phyloP scores from a whole-genome alignment of 1,140 invertebrate species.

The Cardiocondyla obscurior region DNA sequence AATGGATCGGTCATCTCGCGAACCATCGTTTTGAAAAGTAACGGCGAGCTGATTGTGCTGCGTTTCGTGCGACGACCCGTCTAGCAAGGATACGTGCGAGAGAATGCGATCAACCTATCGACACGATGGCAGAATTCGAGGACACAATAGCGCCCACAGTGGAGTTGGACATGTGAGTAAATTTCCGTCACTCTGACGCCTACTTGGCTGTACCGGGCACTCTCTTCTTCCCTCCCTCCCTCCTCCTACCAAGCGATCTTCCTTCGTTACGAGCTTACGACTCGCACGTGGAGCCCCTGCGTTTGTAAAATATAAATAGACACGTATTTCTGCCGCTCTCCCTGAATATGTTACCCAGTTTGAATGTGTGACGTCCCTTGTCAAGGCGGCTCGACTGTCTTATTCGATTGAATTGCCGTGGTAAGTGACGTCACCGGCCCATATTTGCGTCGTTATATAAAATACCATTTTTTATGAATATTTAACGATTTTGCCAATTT shows the following conservation, averaged over 20 bases:
- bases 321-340: background rate
- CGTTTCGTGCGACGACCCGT: background rate
- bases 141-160: background rate
- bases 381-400: background rate
- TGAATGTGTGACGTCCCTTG: background rate
- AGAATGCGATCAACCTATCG: background rate
- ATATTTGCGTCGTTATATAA: background rate
- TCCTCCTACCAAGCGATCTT: background rate
- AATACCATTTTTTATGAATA: background rate
- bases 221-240: background rate
- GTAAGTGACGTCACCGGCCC: background rate
- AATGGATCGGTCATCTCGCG: background rate
- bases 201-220: too few species aligned
- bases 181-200: background rate
- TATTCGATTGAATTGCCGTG: background rate
- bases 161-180: conserved; percentile 39
- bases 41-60: background rate
- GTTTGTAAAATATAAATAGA: conserved; percentile 46
- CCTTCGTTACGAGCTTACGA: background rate
- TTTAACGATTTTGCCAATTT: background rate
- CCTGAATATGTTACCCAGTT: background rate
- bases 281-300: background rate
- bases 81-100: background rate
- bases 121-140: conserved; percentile 31
- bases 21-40: conserved; percentile 37